Evolutionary conservation across 1,140 invertebrate genomes (phyloP), one percentile per base, ranked within the genome.

Genomic region (Cherax quadricarinatus): DNA sequence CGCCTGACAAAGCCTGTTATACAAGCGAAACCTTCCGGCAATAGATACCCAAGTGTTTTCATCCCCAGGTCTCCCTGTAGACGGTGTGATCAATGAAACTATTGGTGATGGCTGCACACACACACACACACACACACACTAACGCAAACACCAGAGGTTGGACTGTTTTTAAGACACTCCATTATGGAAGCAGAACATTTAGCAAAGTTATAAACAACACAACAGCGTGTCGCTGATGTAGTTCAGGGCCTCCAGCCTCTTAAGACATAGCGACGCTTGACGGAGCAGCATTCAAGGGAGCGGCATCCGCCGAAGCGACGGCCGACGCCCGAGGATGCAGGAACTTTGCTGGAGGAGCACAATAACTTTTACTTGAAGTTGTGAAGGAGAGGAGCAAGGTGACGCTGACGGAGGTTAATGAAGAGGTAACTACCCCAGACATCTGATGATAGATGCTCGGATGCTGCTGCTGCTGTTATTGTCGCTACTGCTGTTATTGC

Each of bases 291-390:
- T n/a, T 2, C 5, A 2, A 6, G 14, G 9, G 10, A 14, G 66
- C 16, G 5, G 21, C 66, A 12, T 60, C 9, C 57, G 57, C 9
- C 57, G 9, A 9, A 16, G 57, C 57, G 57, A 14, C 57, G 57
- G 6, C 62, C 10, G 14, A 12, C 18, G 66, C 66, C 18, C 53
- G 53, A 57, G 53, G 53, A 14, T 18, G 5, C 66, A 18, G 12
- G 1, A 18, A 18, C 66, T 70, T 70, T 21, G 18, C 14, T 1
- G 70, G 70, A 30, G 53, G 9, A 82, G 81, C 10, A 57, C 24
- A n/a, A 75, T 75, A 75, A 75, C 70, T 75, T 75, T 75, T 75
- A n/a, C 30, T 30, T 30, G 70, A 75, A 75, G 16, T 75, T 30
- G 70, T 21, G n/a, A n/a, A 75, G 70, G 70, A 75, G 70, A 1